These are phyloP conservation scores for Leuctra nigra DNA, from an alignment of 2,888 invertebrate genomes.

Conservation along the genomic window DNA sequence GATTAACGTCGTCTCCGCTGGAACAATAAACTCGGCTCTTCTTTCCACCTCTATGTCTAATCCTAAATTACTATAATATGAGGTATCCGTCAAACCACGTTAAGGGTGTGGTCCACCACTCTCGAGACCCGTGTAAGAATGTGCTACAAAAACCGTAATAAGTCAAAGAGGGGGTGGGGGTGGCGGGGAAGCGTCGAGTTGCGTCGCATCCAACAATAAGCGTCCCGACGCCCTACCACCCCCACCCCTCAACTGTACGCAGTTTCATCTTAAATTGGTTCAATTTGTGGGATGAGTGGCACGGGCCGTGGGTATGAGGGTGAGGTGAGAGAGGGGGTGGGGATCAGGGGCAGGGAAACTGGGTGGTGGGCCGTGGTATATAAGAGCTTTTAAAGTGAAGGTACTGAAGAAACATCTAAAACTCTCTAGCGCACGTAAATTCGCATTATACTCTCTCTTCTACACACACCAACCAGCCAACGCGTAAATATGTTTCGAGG, in stretches of 20 bases:
- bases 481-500: too few species aligned
- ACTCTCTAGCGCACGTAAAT: background rate
- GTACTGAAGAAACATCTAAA: slow-evolving; percentile 3
- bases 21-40: too few species aligned
- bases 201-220: slow-evolving; percentile 12
- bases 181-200: background rate
- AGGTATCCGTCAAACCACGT: background rate
- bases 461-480: too few species aligned
- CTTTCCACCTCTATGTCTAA: slow-evolving; percentile 5
- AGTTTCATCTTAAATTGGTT: slow-evolving; percentile 24
- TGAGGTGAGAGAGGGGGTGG: background rate
- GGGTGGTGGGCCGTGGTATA: slow-evolving; percentile 8
- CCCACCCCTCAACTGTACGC: slow-evolving; percentile 13
- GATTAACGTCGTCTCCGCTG: too few species aligned
- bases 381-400: slow-evolving; percentile 1
- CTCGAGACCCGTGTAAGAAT: slow-evolving; percentile 6
- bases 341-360: too few species aligned
- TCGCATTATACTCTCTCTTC: background rate
- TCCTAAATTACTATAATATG: slow-evolving; percentile 10
- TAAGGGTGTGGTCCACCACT: slow-evolving; percentile 1
- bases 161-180: slow-evolving; percentile 9
- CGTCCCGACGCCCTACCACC: slow-evolving; percentile 2
- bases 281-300: slow-evolving; percentile 21
- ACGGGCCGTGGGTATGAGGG: background rate
- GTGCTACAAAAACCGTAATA: slow-evolving; percentile 13